phyloP scores from a whole-genome alignment of 2,113 vertebrate species.

The Burhinus oedicnemus region DNA sequence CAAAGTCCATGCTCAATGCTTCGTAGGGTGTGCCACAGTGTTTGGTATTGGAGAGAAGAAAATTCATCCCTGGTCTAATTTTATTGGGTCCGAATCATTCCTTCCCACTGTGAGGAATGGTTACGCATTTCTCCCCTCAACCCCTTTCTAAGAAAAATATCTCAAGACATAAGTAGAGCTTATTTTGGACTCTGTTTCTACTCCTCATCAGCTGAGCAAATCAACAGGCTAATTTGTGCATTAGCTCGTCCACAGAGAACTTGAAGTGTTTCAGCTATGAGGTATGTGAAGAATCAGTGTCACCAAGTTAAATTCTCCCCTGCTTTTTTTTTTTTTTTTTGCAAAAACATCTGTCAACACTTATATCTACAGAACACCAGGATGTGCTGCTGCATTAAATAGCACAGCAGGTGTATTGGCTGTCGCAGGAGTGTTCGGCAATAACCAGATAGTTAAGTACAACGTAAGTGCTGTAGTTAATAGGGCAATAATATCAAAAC shows the following conservation, averaged over 20 bases:
- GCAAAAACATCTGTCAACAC: constrained; percentile 28
- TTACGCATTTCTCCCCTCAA: neutral
- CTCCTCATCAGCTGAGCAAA: neutral
- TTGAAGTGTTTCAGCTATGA: neutral
- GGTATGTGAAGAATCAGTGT: neutral
- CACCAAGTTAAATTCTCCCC: neutral
- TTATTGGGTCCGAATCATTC: neutral
- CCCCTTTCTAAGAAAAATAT: neutral
- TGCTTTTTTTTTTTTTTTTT: neutral
- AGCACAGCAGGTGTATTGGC: constrained; percentile 42
- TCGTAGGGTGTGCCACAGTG: neutral
- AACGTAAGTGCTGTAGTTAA: neutral
- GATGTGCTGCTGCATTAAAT: constrained; percentile 54
- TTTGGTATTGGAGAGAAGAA: neutral
- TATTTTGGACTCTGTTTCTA: neutral
- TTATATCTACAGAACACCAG: neutral
- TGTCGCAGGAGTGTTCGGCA: neutral
- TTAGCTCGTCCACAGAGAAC: neutral
- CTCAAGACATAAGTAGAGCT: neutral
- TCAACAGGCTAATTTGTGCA: neutral
- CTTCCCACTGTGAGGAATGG: neutral
- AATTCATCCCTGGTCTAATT: neutral
- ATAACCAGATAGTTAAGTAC: neutral
- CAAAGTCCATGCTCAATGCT: neutral
- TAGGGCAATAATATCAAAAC: neutral